Base-by-base conservation (phyloP, 2,113 vertebrate genomes). In the Triplophysa tibetana region DNA sequence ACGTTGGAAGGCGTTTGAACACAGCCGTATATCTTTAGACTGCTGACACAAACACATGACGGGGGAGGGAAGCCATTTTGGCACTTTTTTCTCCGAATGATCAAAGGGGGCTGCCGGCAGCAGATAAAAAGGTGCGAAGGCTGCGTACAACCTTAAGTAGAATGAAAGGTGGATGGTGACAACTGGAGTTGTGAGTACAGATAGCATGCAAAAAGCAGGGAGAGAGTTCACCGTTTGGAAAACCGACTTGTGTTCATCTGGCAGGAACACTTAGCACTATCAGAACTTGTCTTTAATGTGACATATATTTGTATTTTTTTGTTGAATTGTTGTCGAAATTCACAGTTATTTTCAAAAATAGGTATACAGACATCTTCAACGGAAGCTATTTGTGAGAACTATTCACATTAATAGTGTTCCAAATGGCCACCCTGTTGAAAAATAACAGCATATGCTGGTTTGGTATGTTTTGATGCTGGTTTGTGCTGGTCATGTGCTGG, bases 91-190 rank as follows among this genome's bases (percentile, higher is more conserved):
- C 63, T 5, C 56, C 81, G 29, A 84, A 88, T 8, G 19, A 58
- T 90, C 87, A 90, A 89, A 88, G 79, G 83, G 43, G 52, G 6
- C 8, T 33, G n/a, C 64, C 5, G 5, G 65, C 19, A 80, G 82
- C 85, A 88, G 86, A 88, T 83, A 86, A 89, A 86, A 88, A 29
- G 75, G 84, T 81, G 87, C 80, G 81, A 85, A 88, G 82, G 75
- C 26, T 54, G 48, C 24, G 50, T 29, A 33, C 8, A 54, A 54
- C 19, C 4, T 52, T 33, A 70, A 70, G 17, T 54, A 24, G 67
- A 50, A 69, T n/a, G 52, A 19, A 33, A 56, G 24, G 54, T 33
- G 50, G 4, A 10, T n/a, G 69, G 12, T 70, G 50, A 70, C 69
- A 70, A 50, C 69, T 70, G 9, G 50, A 70, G 69, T 12, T 70